phyloP scores from a whole-genome alignment of 2,797 vertebrate genomes.

The Sebastes steindachneri region DNA sequence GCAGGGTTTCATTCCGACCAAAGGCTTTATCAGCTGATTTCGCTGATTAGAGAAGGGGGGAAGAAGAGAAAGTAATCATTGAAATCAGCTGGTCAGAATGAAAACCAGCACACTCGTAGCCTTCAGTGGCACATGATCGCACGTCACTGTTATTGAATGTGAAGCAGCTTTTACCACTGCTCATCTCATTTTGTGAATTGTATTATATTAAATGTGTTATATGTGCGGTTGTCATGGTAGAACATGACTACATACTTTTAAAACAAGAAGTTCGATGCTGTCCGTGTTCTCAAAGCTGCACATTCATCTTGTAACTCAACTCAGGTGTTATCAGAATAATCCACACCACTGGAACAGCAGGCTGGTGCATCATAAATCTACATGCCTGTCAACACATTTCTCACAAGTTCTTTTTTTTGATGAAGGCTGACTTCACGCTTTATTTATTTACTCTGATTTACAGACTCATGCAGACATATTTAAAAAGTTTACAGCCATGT shows the following conservation, averaged over 20 bases:
- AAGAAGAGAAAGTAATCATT: slow-evolving; percentile 51
- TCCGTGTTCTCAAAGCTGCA: neutral
- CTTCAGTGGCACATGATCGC: slow-evolving; percentile 33
- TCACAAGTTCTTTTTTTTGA: neutral
- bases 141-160: slow-evolving; percentile 22
- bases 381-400: neutral
- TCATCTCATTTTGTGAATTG: slow-evolving; percentile 5
- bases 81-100: slow-evolving; percentile 64
- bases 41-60: slow-evolving; percentile 53
- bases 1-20: slow-evolving; percentile 40
- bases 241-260: neutral
- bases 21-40: slow-evolving; percentile 60
- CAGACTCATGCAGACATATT: neutral
- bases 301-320: neutral
- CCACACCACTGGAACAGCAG: neutral
- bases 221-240: neutral
- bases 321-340: neutral
- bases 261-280: neutral
- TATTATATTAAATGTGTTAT: neutral
- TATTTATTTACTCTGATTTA: neutral
- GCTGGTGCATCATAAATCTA: neutral
- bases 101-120: slow-evolving; percentile 46
- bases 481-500: neutral
- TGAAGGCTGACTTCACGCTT: neutral
- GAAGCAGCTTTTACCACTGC: slow-evolving; percentile 16